These are phyloP conservation scores for Orcinus orca DNA, from an alignment of 2,113 vertebrate genomes.

Conservation along the genomic window DNA sequence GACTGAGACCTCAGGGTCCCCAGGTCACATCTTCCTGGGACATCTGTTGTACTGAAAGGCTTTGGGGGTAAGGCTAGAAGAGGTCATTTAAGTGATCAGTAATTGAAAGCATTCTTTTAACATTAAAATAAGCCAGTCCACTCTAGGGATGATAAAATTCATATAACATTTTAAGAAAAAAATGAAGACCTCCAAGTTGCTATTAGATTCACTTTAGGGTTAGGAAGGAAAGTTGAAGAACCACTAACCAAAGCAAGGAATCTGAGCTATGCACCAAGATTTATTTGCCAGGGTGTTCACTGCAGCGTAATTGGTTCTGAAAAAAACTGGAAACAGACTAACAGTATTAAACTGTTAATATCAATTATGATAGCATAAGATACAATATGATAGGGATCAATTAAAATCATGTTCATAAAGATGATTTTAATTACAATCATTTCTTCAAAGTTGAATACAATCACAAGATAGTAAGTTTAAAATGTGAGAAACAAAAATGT, in stretches of 20 bases:
- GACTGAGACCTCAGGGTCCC: neutral
- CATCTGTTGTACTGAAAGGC: neutral
- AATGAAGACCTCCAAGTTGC: neutral
- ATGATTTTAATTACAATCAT: neutral
- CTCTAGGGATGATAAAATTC: neutral
- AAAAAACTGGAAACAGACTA: neutral
- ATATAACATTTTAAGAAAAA: neutral
- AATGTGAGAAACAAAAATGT: neutral
- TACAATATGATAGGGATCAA: neutral
- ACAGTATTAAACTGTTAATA: neutral
- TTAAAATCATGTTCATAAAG: neutral
- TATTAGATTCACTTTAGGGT: neutral
- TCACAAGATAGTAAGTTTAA: neutral
- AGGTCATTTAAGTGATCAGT: neutral
- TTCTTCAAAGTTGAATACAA: neutral
- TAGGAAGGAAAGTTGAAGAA: neutral
- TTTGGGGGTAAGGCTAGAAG: neutral
- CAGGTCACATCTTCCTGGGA: neutral
- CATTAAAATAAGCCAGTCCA: neutral
- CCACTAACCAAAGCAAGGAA: neutral
- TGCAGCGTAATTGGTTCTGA: neutral
- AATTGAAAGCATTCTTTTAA: neutral
- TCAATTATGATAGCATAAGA: too few species aligned
- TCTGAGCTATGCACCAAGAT: neutral
- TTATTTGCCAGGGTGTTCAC: too few species aligned